Evolutionary conservation across 2,888 invertebrate species (phyloP).

Genomic region (Dynastes maya): DNA sequence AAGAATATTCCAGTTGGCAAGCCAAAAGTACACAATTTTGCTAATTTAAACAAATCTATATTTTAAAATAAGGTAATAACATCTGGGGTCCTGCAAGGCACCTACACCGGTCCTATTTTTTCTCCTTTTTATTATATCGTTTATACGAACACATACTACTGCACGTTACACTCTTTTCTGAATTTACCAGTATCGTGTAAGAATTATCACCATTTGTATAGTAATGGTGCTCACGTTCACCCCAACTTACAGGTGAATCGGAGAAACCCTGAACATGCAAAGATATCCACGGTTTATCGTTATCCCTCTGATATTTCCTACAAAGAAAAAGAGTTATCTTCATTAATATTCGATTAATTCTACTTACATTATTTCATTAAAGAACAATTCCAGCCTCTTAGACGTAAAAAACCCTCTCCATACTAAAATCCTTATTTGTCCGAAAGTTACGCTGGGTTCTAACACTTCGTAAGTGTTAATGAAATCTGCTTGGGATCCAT

Average conservation of each 20-base stretch:
- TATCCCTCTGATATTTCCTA: constrained; percentile 61
- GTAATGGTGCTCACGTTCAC: constrained; percentile 70
- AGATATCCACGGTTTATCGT: constrained; percentile 70
- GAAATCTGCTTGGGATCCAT: constrained; percentile 64
- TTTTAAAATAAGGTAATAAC: too few relatives aligned
- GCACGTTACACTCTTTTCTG: constrained; percentile 62
- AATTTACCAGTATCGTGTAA: constrained; percentile 67
- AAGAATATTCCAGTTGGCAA: too few relatives aligned
- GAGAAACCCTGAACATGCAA: constrained; percentile 74
- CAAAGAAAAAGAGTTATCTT: constrained; percentile 17
- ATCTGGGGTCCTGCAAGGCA: too few relatives aligned
- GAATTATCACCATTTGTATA: constrained; percentile 70
- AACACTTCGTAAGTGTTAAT: constrained; percentile 69
- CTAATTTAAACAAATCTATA: too few relatives aligned
- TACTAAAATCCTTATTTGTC: constrained; percentile 68
- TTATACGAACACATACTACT: constrained; percentile 66
- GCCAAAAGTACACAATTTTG: too few relatives aligned
- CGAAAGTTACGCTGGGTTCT: constrained; percentile 63
- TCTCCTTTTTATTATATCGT: constrained; percentile 51
- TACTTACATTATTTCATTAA: constrained; percentile 65
- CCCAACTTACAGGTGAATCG: constrained; percentile 72
- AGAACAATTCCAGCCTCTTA: constrained; percentile 66
- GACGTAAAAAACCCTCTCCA: constrained; percentile 73
- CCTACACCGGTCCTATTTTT: not conserved
- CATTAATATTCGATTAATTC: not conserved